Evolutionary conservation across 2,888 invertebrate genomes (phyloP).

Genomic region (Dolichomitus sp.): DNA sequence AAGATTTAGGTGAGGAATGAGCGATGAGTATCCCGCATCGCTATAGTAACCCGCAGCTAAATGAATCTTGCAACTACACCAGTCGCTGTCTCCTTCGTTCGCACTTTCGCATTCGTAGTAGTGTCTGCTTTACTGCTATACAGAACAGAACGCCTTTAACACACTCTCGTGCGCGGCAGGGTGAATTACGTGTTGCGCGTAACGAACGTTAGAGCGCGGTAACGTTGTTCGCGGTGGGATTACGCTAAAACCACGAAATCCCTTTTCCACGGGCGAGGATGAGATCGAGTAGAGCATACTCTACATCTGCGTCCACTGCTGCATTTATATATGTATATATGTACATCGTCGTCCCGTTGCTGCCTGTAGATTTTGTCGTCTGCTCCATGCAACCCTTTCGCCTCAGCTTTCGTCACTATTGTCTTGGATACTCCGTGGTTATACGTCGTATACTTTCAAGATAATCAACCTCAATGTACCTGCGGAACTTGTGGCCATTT

Average conservation of each 20-base stretch:
- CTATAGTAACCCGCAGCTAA: constrained; percentile 25
- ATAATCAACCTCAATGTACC: constrained; percentile 13
- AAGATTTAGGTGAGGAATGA: constrained; percentile 22
- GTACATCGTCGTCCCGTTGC: not conserved
- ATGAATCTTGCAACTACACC: constrained; percentile 45
- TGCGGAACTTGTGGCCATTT: constrained; percentile 4
- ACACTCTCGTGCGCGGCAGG: constrained; percentile 34
- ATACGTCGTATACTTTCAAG: constrained; percentile 2
- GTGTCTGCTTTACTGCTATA: constrained; percentile 11
- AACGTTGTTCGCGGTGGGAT: constrained; percentile 80
- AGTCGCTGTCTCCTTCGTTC: constrained; percentile 43
- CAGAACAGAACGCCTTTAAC: constrained; percentile 30
- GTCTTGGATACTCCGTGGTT: not conserved
- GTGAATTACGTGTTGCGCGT: constrained; percentile 79
- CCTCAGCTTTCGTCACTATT: constrained; percentile 3
- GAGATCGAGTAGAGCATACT: constrained; percentile 59
- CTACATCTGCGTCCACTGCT: not conserved
- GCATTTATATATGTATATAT: not conserved
- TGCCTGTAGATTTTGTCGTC: constrained; percentile 11
- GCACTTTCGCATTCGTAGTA: constrained; percentile 38
- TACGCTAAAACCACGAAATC: constrained; percentile 78
- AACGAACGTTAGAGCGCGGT: constrained; percentile 76
- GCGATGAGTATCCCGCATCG: constrained; percentile 10
- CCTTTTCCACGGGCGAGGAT: constrained; percentile 70
- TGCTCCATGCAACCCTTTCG: not conserved